A percentile compares a stretch with the other conserved stretches of the same genome.
Conservation (phyloP, 2,113 vertebrate genomes). For the Upupa epops region DNA sequence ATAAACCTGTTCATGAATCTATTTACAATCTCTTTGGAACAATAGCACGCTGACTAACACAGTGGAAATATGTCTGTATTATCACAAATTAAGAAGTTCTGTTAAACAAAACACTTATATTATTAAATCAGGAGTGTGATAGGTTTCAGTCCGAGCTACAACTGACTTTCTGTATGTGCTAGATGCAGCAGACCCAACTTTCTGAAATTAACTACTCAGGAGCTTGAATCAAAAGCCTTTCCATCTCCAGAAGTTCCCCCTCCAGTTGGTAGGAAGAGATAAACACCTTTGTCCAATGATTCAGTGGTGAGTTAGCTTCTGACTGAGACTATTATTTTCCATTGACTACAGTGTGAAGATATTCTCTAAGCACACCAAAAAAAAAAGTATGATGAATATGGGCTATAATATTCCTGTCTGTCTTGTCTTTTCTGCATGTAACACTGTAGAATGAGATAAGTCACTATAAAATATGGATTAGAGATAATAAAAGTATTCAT, state of each 20-base stretch:
- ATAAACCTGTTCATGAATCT: constrained; percentile 7
- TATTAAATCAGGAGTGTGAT: not conserved
- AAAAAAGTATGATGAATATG: not conserved
- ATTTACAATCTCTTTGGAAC: constrained; percentile 1
- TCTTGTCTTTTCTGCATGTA: accelerated
- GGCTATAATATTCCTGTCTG: not conserved
- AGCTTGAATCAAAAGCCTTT: not conserved
- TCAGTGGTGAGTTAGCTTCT: not conserved
- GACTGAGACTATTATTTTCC: not conserved
- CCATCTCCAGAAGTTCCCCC: not conserved
- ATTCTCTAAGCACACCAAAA: not conserved
- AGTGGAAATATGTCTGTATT: not conserved
- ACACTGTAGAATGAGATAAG: not conserved
- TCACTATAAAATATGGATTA: not conserved
- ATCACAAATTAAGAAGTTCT: not conserved
- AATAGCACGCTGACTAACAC: not conserved
- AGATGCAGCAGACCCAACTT: not conserved
- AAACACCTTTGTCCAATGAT: not conserved
- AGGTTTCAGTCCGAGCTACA: not conserved
- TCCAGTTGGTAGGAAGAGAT: not conserved
- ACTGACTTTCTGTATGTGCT: not conserved
- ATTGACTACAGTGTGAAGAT: not conserved
- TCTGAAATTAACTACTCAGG: not conserved
- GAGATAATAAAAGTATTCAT: not conserved
- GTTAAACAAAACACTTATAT: not conserved